phyloP scores from a whole-genome alignment of 2,113 vertebrate species.

The Hystrix brachyura region DNA sequence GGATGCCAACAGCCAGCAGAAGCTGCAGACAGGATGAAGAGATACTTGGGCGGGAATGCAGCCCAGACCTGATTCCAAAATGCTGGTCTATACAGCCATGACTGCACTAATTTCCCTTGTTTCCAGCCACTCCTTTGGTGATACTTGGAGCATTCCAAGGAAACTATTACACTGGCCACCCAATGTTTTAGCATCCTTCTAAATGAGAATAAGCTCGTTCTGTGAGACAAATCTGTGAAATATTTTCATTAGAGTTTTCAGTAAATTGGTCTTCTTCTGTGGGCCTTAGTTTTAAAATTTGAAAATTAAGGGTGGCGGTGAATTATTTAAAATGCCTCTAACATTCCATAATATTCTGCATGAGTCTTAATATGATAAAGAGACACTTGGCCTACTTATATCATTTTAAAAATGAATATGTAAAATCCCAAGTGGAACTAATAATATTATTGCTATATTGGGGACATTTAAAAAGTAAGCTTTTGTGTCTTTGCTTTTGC shows the following conservation, averaged over 20 bases:
- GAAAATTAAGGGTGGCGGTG: not conserved
- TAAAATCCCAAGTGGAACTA: slow-evolving; percentile 32
- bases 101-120: not conserved
- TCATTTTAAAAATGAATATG: not conserved
- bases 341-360: not conserved
- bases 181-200: not conserved
- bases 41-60: too few species aligned
- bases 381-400: not conserved
- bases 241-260: not conserved
- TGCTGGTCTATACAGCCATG: not conserved
- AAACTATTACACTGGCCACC: not conserved
- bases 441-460: not conserved
- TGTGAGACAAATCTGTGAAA: not conserved
- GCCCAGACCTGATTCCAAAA: not conserved
- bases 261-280: not conserved
- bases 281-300: slow-evolving; percentile 9
- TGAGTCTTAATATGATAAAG: not conserved
- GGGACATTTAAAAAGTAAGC: not conserved
- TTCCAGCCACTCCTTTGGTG: not conserved
- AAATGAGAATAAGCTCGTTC: not conserved
- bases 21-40: not conserved
- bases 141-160: too few species aligned
- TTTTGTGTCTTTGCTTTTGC: not conserved
- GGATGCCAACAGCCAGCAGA: not conserved
- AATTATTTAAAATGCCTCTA: not conserved